These are phyloP conservation scores for Nematolebias whitei DNA, from an alignment of 2,113 vertebrate genomes.

Conservation along the genomic window DNA sequence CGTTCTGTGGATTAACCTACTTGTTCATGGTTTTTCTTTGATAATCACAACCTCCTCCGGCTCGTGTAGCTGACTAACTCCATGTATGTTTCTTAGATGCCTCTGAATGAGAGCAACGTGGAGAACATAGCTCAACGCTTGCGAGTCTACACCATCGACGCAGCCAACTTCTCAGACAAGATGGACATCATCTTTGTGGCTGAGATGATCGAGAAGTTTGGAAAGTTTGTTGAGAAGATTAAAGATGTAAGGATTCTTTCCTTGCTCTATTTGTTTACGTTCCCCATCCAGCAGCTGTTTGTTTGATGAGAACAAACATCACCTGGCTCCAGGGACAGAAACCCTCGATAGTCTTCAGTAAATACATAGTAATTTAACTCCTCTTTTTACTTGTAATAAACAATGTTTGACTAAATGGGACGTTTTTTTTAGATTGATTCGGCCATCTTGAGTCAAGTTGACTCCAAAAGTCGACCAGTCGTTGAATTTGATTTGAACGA, in stretches of 20 bases:
- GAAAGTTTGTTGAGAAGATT: slow-evolving; percentile 93
- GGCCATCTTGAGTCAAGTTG: too few relatives aligned
- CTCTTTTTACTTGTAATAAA: too few relatives aligned
- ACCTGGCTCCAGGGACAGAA: too few relatives aligned
- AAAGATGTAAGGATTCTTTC: slow-evolving; percentile 85
- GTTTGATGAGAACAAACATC: not conserved
- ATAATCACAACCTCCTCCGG: too few relatives aligned
- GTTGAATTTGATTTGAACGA: too few relatives aligned
- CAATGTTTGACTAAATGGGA: too few relatives aligned
- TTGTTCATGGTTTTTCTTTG: too few relatives aligned
- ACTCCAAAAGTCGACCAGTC: too few relatives aligned
- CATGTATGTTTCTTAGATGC: slow-evolving; percentile 83
- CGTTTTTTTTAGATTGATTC: too few relatives aligned
- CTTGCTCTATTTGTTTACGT: slow-evolving; percentile 9
- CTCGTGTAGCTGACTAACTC: not conserved
- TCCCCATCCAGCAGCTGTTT: slow-evolving; percentile 19
- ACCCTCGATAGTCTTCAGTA: too few relatives aligned
- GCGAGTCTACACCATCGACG: slow-evolving; percentile 90
- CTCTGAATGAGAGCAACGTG: slow-evolving; percentile 93
- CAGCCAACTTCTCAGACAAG: slow-evolving; percentile 97
- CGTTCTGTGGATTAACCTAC: too few relatives aligned
- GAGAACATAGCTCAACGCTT: slow-evolving; percentile 89
- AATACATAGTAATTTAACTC: too few relatives aligned
- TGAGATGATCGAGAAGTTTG: slow-evolving; percentile 98
- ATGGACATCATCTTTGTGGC: slow-evolving; percentile 98